These are phyloP conservation scores for Jacana jacana DNA, from an alignment of 2,113 vertebrate species.

Conservation along the genomic window DNA sequence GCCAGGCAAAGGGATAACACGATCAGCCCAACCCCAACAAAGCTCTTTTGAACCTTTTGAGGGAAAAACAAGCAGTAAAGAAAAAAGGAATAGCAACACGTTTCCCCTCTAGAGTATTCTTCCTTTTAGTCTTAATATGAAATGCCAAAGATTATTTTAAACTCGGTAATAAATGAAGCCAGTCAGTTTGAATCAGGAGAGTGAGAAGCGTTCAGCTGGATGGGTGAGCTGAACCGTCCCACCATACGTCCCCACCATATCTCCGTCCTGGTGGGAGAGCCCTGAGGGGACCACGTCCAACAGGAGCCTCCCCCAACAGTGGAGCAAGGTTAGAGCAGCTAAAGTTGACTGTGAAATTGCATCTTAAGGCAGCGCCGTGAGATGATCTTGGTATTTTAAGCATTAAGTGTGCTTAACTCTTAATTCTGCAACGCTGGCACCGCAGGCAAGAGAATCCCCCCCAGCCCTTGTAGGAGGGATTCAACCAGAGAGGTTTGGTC, in stretches of 20 bases:
- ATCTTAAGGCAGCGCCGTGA: fast-evolving
- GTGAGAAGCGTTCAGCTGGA: fast-evolving
- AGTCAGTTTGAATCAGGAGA: neutral
- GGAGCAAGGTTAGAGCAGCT: neutral
- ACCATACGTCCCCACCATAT: neutral
- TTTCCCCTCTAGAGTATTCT: neutral
- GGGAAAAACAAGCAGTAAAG: neutral
- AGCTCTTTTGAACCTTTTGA: neutral
- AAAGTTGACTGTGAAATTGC: neutral
- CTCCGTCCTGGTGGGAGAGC: neutral
- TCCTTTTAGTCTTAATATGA: neutral
- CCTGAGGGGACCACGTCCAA: fast-evolving
- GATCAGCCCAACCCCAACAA: neutral
- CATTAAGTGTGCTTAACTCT: neutral
- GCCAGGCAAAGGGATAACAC: neutral
- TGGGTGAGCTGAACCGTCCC: neutral
- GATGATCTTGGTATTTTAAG: neutral
- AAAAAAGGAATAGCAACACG: neutral
- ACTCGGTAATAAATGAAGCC: neutral
- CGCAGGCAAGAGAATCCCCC: fast-evolving
- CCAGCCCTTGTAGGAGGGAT: neutral
- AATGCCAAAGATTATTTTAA: neutral
- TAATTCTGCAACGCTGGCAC: neutral
- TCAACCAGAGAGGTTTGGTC: fast-evolving
- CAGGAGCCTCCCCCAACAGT: neutral